Conservation (phyloP, 2,888 invertebrate genomes). For the Xestobium rufovillosum region DNA sequence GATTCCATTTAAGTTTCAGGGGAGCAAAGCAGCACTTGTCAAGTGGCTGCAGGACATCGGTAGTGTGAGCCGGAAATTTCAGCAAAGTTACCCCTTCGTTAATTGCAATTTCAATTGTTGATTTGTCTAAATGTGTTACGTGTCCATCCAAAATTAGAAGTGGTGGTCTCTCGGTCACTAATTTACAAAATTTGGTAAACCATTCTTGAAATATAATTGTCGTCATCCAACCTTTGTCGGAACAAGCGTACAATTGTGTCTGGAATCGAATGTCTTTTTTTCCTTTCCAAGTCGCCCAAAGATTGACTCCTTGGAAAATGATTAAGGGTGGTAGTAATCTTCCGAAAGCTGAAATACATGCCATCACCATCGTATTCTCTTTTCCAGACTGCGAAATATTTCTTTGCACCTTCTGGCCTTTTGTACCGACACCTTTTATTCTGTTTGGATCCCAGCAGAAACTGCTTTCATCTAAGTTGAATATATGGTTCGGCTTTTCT, state of each 20-base stretch:
- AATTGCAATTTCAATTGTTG: conserved; percentile 14
- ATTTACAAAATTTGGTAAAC: conserved; percentile 16
- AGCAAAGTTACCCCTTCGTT: conserved; percentile 6
- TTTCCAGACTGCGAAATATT: conserved; percentile 20
- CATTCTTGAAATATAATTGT: conserved; percentile 2
- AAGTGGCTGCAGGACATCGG: no score
- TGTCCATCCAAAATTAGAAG: conserved; percentile 22
- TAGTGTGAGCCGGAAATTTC: conserved; percentile 7
- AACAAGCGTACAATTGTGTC: conserved; percentile 4
- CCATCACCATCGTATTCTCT: conserved; percentile 23
- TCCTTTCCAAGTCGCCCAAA: conserved; percentile 28
- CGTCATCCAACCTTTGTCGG: conserved; percentile 12
- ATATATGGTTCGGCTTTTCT: conserved; percentile 16
- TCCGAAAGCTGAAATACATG: conserved; percentile 21
- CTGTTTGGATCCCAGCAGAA: conserved; percentile 21
- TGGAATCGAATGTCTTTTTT: no score
- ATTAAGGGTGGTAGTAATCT: conserved; percentile 19
- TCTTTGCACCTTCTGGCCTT: conserved; percentile 21
- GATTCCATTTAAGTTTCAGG: no score
- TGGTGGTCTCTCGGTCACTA: conserved; percentile 19
- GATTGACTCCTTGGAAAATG: conserved; percentile 10
- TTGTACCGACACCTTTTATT: conserved; percentile 18
- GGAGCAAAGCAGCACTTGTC: no score
- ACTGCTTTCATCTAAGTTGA: conserved; percentile 22
- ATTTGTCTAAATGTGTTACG: conserved; percentile 20